A percentile compares a stretch with the other conserved stretches of the same genome.
phyloP scores from a whole-genome alignment of 37 sponge, comb jelly and placozoan species.

The Chondrosia reniformis region DNA sequence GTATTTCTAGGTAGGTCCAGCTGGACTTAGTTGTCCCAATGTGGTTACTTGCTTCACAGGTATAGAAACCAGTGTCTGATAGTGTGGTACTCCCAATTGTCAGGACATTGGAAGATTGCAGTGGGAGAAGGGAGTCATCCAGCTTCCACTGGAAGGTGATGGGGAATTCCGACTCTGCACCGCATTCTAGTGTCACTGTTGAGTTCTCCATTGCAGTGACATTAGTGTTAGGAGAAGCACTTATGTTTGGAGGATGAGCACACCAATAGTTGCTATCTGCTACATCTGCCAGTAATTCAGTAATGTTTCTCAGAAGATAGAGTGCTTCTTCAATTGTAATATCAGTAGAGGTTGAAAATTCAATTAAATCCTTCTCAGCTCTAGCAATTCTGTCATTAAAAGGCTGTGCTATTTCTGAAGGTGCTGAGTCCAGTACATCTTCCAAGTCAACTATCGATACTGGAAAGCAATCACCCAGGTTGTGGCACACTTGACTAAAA shows the following conservation, averaged over 20 bases:
- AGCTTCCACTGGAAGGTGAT: conserved; percentile 20
- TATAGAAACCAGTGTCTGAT: background rate
- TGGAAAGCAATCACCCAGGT: conserved; percentile 12
- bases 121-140: background rate
- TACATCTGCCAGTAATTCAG: background rate
- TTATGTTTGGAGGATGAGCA: conserved; percentile 22
- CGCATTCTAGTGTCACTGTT: background rate
- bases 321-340: conserved; percentile 1
- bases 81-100: background rate
- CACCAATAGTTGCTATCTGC: conserved; percentile 24
- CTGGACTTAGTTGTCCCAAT: background rate
- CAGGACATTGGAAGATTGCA: background rate
- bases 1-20: conserved; percentile 6
- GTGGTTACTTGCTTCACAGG: conserved; percentile 7
- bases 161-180: conserved; percentile 4
- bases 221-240: background rate
- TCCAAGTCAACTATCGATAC: background rate
- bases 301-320: background rate
- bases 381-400: background rate
- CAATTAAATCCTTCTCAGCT: conserved; percentile 10
- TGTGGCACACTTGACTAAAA: conserved; percentile 2
- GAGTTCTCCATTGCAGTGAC: background rate
- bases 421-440: background rate
- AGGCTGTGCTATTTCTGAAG: background rate
- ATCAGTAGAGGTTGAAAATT: background rate